Percentiles rank a stretch among this genome's conserved stretches.
phyloP scores from a whole-genome alignment of 2,797 vertebrate species.

The Xiphorhynchus erythropygius region DNA sequence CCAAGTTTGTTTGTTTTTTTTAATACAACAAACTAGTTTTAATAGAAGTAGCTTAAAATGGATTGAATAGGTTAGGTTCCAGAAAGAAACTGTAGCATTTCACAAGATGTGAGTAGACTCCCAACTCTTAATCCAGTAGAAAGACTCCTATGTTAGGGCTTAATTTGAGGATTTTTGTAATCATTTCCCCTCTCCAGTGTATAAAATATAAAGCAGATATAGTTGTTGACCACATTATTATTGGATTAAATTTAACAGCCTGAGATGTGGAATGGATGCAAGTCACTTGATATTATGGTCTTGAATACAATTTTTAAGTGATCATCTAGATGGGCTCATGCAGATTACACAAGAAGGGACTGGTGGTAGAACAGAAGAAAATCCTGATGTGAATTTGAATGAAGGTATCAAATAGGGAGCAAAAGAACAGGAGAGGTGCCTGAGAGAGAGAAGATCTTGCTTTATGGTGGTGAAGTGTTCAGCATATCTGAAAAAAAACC shows the following conservation, averaged over 20 bases:
- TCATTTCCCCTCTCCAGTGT: background rate
- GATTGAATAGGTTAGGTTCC: background rate
- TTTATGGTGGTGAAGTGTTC: background rate
- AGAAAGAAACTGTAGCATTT: background rate
- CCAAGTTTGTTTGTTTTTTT: background rate
- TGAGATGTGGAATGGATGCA: background rate
- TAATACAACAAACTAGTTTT: background rate
- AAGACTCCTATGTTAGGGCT: rapidly evolving
- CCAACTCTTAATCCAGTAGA: background rate
- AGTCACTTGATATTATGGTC: background rate
- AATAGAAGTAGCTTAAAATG: background rate
- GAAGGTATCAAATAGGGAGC: background rate
- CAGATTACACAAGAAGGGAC: background rate
- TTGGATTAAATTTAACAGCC: background rate
- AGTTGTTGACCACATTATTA: background rate
- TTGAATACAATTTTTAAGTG: background rate
- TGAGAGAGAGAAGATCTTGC: background rate
- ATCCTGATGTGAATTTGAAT: background rate
- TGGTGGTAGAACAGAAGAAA: background rate
- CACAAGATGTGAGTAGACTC: background rate
- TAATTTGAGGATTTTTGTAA: background rate
- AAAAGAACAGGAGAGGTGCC: background rate
- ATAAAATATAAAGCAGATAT: background rate
- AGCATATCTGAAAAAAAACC: background rate
- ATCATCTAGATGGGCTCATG: background rate